Percentiles rank a stretch among this genome's conserved stretches.
Evolutionary conservation across 2,888 invertebrate genomes (phyloP).

Genomic region (Hirtodrosophila cameraria): DNA sequence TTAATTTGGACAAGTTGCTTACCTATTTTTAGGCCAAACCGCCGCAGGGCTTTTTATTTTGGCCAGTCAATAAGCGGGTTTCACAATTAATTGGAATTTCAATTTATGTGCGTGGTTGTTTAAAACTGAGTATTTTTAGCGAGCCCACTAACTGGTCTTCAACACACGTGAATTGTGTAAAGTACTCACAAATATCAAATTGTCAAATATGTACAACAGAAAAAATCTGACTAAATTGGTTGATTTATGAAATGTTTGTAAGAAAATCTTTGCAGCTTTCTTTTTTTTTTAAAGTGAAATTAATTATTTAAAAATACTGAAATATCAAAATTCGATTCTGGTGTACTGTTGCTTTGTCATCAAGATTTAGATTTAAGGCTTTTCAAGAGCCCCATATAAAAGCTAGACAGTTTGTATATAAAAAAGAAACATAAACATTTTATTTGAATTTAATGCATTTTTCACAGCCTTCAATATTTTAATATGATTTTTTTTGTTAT

Average conservation of each 20-base stretch:
- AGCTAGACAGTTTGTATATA: neutral
- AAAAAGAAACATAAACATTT: conserved; percentile 4
- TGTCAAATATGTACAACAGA: too few species aligned
- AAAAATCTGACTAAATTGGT: too few species aligned
- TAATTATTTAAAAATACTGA: too few species aligned
- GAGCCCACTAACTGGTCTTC: too few species aligned
- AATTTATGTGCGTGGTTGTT: neutral
- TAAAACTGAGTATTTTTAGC: neutral
- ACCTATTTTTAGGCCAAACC: conserved; percentile 22
- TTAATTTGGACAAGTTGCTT: conserved; percentile 23
- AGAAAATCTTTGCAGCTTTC: too few species aligned
- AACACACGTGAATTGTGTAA: neutral
- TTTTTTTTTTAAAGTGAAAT: too few species aligned
- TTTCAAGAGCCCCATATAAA: neutral
- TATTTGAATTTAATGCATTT: conserved; percentile 14
- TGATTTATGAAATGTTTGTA: too few species aligned
- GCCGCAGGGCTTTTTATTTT: neutral
- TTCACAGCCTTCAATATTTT: neutral
- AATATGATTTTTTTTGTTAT: neutral
- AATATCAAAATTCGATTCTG: too few species aligned
- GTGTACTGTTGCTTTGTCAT: too few species aligned
- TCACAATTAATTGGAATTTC: conserved; percentile 12
- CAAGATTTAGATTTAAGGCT: too few species aligned
- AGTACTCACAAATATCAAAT: neutral
- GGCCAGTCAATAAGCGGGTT: conserved; percentile 4